Conservation (phyloP, 2,888 invertebrate genomes). For the Parelbella ahira region DNA sequence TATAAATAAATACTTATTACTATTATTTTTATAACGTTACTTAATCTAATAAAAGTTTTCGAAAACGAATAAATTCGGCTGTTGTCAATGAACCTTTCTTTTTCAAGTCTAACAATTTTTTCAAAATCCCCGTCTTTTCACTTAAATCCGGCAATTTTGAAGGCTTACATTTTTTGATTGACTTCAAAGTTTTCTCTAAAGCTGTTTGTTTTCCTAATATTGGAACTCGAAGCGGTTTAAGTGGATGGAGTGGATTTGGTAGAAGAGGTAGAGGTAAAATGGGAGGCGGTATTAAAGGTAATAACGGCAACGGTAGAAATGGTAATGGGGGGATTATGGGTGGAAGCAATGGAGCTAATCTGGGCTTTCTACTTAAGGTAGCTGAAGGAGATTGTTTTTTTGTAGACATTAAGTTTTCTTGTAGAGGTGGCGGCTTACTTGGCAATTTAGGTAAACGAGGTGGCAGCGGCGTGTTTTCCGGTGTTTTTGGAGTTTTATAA, state of each 20-base stretch:
- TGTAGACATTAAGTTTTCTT: constrained; percentile 7
- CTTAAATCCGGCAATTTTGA: constrained; percentile 28
- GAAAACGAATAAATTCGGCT: constrained; percentile 46
- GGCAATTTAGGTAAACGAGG: constrained; percentile 32
- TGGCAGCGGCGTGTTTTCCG: constrained; percentile 24
- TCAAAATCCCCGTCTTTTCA: constrained; percentile 35
- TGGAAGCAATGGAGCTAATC: constrained; percentile 29
- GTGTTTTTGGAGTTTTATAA: constrained; percentile 27
- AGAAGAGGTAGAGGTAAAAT: constrained; percentile 27
- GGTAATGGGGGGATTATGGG: constrained; percentile 29
- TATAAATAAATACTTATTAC: too few species aligned
- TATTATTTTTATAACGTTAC: too few species aligned
- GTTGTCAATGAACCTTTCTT: constrained; percentile 46
- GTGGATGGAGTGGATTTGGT: constrained; percentile 31
- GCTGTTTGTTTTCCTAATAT: constrained; percentile 37
- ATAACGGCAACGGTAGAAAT: constrained; percentile 30
- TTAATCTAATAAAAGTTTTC: constrained; percentile 35
- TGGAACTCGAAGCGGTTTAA: constrained; percentile 41
- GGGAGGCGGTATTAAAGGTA: constrained; percentile 29
- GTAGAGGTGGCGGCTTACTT: constrained; percentile 29
- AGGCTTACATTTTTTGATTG: constrained; percentile 35
- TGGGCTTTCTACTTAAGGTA: constrained; percentile 22
- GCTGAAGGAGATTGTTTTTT: constrained; percentile 34
- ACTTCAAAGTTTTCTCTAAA: constrained; percentile 38
- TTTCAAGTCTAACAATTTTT: constrained; percentile 47